Evolutionary conservation across 2,888 invertebrate species (phyloP).

Genomic region (Leucophenga montana): DNA sequence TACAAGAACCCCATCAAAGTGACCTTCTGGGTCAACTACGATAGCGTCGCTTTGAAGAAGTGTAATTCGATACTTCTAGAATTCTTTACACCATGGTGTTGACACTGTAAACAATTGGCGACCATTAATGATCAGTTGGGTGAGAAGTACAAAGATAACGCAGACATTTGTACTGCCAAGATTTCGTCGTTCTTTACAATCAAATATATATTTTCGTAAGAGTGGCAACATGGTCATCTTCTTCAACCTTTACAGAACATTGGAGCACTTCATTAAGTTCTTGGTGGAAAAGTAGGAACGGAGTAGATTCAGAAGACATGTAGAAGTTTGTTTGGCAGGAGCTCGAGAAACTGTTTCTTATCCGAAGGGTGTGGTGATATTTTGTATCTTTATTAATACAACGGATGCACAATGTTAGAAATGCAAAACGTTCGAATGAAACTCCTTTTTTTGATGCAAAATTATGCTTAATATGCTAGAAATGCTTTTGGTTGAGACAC

Average conservation of each 20-base stretch:
- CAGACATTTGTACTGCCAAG: slow-evolving; percentile 93
- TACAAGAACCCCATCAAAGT: slow-evolving; percentile 93
- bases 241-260: slow-evolving; percentile 95
- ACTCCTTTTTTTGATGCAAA: too few species aligned
- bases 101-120: slow-evolving; percentile 97
- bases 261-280: slow-evolving; percentile 94
- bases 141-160: slow-evolving; percentile 90
- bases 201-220: slow-evolving; percentile 94
- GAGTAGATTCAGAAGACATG: slow-evolving; percentile 38
- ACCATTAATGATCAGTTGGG: slow-evolving; percentile 98
- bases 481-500: too few species aligned
- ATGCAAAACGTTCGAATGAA: too few species aligned
- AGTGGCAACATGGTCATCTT: slow-evolving; percentile 90
- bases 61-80: slow-evolving; percentile 96
- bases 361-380: not conserved
- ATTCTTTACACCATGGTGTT: slow-evolving; percentile 99
- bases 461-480: too few species aligned
- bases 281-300: slow-evolving; percentile 73
- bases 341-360: not conserved
- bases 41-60: slow-evolving; percentile 89
- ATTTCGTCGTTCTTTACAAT: slow-evolving; percentile 96
- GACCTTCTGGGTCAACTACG: slow-evolving; percentile 96
- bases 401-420: too few species aligned
- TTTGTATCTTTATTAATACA: too few species aligned
- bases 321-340: slow-evolving; percentile 42